Evolutionary conservation across 2,113 vertebrate species (phyloP).

Genomic region (Chamaea fasciata): DNA sequence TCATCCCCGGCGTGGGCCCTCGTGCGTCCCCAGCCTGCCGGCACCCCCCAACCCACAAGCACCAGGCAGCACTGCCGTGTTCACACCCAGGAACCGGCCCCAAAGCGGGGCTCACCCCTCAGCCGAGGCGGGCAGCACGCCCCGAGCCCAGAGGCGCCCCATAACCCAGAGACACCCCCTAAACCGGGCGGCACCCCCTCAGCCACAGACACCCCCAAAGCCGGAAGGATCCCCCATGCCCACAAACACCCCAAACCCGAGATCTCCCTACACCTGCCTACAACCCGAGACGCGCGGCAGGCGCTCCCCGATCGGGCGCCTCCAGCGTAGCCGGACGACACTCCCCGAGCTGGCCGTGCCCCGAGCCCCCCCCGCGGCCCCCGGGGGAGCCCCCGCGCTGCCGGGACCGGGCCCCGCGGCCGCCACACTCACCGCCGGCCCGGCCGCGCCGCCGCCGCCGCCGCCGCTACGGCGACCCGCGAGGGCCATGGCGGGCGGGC

Average conservation of each 20-base stretch:
- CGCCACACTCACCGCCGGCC: not conserved
- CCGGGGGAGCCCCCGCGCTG: no score
- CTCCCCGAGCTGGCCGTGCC: not conserved
- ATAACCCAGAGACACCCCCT: not conserved
- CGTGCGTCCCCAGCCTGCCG: not conserved
- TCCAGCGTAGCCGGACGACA: not conserved
- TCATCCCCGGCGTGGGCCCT: not conserved
- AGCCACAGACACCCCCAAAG: not conserved
- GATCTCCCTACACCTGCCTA: not conserved
- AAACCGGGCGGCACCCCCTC: not conserved
- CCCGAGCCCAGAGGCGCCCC: not conserved
- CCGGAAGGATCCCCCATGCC: no score
- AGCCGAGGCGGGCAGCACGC: not conserved
- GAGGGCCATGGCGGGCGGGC: not conserved
- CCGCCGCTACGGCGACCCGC: not conserved
- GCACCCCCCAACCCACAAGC: not conserved
- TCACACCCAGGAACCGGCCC: not conserved
- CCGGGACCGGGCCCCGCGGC: not conserved
- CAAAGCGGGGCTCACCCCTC: not conserved
- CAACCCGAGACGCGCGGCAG: not conserved
- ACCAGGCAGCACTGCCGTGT: not conserved
- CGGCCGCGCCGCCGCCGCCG: not conserved
- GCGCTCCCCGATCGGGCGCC: not conserved
- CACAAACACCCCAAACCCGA: not conserved
- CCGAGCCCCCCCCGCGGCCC: not conserved